Evolutionary conservation across 2,113 vertebrate species (phyloP), one percentile per base, ranked within the genome.

Genomic region (Catharus minimus): DNA sequence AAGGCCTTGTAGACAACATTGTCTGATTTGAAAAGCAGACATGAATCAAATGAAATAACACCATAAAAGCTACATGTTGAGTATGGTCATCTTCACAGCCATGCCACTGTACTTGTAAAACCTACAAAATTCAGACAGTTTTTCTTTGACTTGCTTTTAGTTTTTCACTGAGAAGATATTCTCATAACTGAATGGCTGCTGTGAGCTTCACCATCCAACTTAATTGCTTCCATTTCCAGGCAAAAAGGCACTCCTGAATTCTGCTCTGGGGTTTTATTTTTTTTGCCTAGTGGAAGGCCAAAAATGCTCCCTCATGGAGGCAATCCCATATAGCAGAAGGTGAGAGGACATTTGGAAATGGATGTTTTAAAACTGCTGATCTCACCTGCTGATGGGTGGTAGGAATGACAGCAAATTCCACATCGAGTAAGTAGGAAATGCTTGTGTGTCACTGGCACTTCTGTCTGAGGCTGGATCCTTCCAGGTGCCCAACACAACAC

Each of bases 171-270:
- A 62, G 66, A 74, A 94, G 41, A 50, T 16, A 49, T 46, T 86
- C 71, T 77, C 39, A 8, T 49, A 76, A 73, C 71, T 82, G 72
- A 94, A 66, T 85, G 58, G 79, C 88, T 95, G 92, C 94, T 53
- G n/a, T 44, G 88, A 76, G 95, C 80, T 85, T 80, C 58, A 6
- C 21, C 60, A 36, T 77, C 77, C 80, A n/a, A 28, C 43, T 86
- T 57, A 83, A 66, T 1, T 32, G 28, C 24, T 14, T 84, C 72
- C 57, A 46, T 92, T 94, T 72, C 72, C 66, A 81, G 90, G 82
- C 77, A 91, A n/a, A 55, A 62, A 11, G 44, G 17, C 23, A 74
- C 50, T 85, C n/a, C 32, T 58, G 93, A 92, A 79, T 91, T 77
- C 89, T 81, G 13, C 49, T 32, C 14, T 24, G n/a, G 7, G 7